phyloP scores from a whole-genome alignment of 2,797 vertebrate genomes.

The Acrossocheilus fasciatus region DNA sequence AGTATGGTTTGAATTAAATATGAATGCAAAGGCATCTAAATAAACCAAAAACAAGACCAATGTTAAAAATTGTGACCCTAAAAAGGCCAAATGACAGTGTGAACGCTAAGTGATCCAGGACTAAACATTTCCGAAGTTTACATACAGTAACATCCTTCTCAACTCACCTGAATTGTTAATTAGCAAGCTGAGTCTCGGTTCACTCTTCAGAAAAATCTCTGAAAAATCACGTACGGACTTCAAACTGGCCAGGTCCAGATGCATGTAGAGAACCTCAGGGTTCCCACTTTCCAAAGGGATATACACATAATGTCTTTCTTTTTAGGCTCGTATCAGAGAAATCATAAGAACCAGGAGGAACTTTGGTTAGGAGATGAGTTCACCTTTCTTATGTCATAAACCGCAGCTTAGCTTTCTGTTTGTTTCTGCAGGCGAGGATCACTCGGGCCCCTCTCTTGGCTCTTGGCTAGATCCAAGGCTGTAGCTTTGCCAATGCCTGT shows the following conservation, averaged over 20 bases:
- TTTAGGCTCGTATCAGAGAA: background rate
- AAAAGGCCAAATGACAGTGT: no score
- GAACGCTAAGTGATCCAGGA: no score
- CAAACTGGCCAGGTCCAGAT: slow-evolving; percentile 83
- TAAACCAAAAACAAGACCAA: no score
- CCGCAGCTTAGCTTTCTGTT: slow-evolving; percentile 81
- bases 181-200: slow-evolving; percentile 85
- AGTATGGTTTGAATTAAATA: no score
- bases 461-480: slow-evolving; percentile 84
- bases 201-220: slow-evolving; percentile 79
- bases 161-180: slow-evolving; percentile 86
- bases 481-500: slow-evolving; percentile 87
- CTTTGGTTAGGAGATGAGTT: background rate
- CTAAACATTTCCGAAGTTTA: no score
- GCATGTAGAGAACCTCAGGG: slow-evolving; percentile 81
- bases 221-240: slow-evolving; percentile 82
- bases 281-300: slow-evolving; percentile 80
- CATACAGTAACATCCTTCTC: no score
- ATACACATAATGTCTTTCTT: background rate
- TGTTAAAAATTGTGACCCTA: no score
- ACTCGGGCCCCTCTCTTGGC: slow-evolving; percentile 88
- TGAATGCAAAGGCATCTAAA: no score
- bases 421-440: slow-evolving; percentile 84
- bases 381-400: slow-evolving; percentile 86
- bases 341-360: background rate